These are phyloP conservation scores for Sinocyclocheilus maitianheensis DNA, from an alignment of 2,113 vertebrate genomes.

Conservation along the genomic window DNA sequence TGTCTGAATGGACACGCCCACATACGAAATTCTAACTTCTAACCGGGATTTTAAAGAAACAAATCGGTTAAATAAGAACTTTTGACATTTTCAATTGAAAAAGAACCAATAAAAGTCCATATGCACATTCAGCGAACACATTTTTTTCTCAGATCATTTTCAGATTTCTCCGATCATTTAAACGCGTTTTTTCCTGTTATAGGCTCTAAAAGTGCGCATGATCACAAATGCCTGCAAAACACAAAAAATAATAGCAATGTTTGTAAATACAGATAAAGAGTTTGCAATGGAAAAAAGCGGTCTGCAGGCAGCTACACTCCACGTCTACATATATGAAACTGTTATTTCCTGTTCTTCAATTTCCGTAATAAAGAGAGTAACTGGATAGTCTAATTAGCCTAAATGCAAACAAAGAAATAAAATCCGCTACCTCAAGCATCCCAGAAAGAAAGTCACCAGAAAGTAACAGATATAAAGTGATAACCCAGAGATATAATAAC, in stretches of 20 bases:
- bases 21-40: background rate
- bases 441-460: background rate
- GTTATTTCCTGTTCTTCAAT: background rate
- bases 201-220: background rate
- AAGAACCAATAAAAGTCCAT: background rate
- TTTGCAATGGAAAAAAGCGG: background rate
- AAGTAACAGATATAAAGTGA: background rate
- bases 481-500: background rate
- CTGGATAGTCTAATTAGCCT: background rate
- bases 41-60: background rate
- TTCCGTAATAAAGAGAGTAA: background rate
- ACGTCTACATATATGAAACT: background rate
- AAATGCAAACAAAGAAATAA: background rate
- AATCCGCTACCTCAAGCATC: background rate
- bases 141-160: background rate
- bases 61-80: background rate
- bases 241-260: background rate
- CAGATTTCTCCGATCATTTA: background rate
- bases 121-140: background rate
- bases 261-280: background rate
- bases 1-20: slow-evolving; percentile 1
- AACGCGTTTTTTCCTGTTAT: background rate
- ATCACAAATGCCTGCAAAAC: background rate
- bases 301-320: background rate
- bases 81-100: background rate